Conservation (phyloP, 1,140 invertebrate genomes). For the Drosophila cardini region DNA sequence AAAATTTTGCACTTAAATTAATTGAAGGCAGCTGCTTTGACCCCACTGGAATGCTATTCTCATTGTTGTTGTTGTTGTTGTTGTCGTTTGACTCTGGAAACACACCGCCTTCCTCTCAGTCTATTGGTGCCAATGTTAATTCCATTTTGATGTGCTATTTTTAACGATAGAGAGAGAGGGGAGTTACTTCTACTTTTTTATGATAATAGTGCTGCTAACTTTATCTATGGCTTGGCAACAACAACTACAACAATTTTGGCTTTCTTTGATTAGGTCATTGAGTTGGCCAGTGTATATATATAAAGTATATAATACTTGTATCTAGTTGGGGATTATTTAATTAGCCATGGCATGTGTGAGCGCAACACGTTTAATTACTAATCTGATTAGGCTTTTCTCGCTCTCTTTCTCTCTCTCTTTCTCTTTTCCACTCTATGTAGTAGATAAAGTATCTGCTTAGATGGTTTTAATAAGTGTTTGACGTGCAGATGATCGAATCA, state of each 20-base stretch:
- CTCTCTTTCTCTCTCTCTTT: too few species aligned
- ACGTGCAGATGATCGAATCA: conserved; percentile 14
- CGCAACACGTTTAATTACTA: conserved; percentile 29
- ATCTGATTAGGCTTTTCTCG: conserved; percentile 27
- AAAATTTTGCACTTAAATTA: conserved; percentile 50
- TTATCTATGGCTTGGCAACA: conserved; percentile 25
- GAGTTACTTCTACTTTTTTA: conserved; percentile 26
- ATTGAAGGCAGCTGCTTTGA: conserved; percentile 42
- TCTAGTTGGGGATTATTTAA: conserved; percentile 19
- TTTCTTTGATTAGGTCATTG: conserved; percentile 47
- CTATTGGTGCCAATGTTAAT: conserved; percentile 27
- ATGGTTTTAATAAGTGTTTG: conserved; percentile 12
- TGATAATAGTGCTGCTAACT: conserved; percentile 24
- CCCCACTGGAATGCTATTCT: conserved; percentile 21
- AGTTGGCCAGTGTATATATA: conserved; percentile 13
- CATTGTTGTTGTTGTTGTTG: conserved; percentile 1
- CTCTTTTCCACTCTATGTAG: not conserved
- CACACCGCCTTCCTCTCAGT: not conserved
- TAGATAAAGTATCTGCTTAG: conserved; percentile 1
- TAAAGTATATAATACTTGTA: not conserved
- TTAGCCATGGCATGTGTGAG: conserved; percentile 29
- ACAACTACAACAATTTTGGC: conserved; percentile 20
- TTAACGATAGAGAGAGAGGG: conserved; percentile 20
- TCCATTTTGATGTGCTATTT: conserved; percentile 39
- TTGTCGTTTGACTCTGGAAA: conserved; percentile 21